phyloP scores from a whole-genome alignment of 2,113 vertebrate genomes.

The Ochotona princeps region DNA sequence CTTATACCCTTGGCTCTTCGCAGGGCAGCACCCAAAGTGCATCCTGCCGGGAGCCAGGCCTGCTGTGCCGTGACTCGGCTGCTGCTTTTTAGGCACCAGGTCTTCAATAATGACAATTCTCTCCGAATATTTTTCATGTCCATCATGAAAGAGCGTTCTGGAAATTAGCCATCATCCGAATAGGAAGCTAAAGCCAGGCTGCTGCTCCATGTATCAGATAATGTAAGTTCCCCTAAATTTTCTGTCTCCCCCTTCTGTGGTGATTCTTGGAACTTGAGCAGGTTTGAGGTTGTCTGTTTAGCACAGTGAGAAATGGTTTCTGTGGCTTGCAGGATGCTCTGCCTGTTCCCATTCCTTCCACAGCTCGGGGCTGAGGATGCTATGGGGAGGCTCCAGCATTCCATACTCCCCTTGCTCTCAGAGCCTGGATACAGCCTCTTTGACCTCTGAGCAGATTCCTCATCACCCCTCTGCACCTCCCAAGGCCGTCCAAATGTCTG shows the following conservation, averaged over 20 bases:
- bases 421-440: background rate
- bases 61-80: background rate
- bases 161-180: constrained; percentile 67
- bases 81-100: constrained; percentile 39
- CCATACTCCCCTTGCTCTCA: background rate
- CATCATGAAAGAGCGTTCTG: constrained; percentile 58
- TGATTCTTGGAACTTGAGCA: constrained; percentile 54
- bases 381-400: background rate
- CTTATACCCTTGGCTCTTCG: no score
- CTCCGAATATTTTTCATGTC: constrained; percentile 40
- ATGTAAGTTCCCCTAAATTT: constrained; percentile 50
- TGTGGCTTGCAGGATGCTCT: constrained; percentile 59
- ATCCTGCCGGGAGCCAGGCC: background rate
- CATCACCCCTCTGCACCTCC: no score
- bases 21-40: background rate
- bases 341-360: constrained; percentile 26
- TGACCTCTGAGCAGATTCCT: background rate
- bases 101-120: constrained; percentile 53
- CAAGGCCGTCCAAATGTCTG: background rate
- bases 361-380: background rate
- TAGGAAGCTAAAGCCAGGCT: constrained; percentile 60
- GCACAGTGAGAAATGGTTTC: constrained; percentile 48
- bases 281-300: constrained; percentile 53
- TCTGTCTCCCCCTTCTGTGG: constrained; percentile 36
- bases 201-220: constrained; percentile 64